These are phyloP conservation scores for Coryphaenoides rupestris DNA, from an alignment of 2,113 vertebrate genomes.

Conservation along the genomic window DNA sequence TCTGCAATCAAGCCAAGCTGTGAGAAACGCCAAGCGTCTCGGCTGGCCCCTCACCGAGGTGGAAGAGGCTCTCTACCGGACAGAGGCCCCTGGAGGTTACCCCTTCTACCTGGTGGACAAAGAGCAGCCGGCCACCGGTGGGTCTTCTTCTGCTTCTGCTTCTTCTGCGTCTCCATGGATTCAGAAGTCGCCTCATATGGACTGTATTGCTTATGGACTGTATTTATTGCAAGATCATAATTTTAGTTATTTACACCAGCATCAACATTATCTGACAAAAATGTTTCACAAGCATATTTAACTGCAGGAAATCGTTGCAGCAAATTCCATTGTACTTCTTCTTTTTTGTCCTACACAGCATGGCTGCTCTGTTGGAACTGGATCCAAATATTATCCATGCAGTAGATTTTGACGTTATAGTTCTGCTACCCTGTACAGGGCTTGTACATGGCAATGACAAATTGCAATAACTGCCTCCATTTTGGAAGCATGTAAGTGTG, in stretches of 20 bases:
- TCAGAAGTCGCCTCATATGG: too few relatives aligned
- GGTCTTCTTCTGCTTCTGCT: slow-evolving; percentile 20
- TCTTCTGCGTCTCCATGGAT: too few relatives aligned
- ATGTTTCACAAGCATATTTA: neutral
- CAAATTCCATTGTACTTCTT: neutral
- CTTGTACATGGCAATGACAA: too few relatives aligned
- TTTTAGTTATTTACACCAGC: too few relatives aligned
- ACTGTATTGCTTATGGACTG: too few relatives aligned
- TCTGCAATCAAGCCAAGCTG: slow-evolving; percentile 84
- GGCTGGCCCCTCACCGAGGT: slow-evolving; percentile 86
- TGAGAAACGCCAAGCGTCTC: slow-evolving; percentile 81
- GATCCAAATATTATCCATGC: too few relatives aligned
- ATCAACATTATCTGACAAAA: too few relatives aligned
- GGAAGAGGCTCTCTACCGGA: slow-evolving; percentile 75
- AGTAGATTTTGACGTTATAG: too few relatives aligned
- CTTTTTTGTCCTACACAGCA: neutral
- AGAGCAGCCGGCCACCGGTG: slow-evolving; percentile 76
- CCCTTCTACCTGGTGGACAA: slow-evolving; percentile 86
- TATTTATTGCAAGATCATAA: too few relatives aligned
- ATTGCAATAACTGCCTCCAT: too few relatives aligned
- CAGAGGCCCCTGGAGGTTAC: slow-evolving; percentile 89
- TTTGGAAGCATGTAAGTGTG: too few relatives aligned
- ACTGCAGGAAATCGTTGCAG: neutral
- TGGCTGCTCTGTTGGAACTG: neutral
- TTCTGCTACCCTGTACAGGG: too few relatives aligned